A percentile compares a stretch with the other conserved stretches of the same genome.
Conservation (phyloP, 2,113 vertebrate genomes). For the Cettia cetti region DNA sequence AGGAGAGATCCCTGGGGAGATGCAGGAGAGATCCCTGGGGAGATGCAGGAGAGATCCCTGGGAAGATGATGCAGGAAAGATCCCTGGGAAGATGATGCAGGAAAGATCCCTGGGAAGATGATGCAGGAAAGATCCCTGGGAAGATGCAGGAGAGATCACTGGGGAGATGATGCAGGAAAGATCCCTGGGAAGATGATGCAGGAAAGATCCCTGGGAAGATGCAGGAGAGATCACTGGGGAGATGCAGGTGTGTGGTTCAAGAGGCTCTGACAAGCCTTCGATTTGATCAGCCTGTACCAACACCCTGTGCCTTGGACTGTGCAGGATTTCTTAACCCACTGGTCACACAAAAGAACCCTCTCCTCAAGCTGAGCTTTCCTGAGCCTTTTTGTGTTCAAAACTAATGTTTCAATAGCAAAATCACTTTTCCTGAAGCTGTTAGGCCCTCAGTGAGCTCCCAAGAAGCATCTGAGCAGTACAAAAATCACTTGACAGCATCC, state of each 20-base stretch:
- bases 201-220: not conserved
- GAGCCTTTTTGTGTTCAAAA: not conserved
- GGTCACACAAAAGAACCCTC: fast-evolving
- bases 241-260: not conserved
- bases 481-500: not conserved
- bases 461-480: not conserved
- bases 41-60: not conserved
- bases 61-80: too few species aligned
- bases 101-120: not conserved
- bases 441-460: not conserved
- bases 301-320: fast-evolving
- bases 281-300: not conserved
- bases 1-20: not conserved
- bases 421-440: not conserved
- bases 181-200: too few species aligned
- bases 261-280: not conserved
- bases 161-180: too few species aligned
- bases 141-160: not conserved
- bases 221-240: too few species aligned
- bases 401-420: not conserved
- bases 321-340: not conserved
- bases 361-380: not conserved
- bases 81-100: too few species aligned
- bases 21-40: not conserved
- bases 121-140: not conserved